Base-by-base conservation (phyloP, 2,797 vertebrate species). In the Poecilia picta region DNA sequence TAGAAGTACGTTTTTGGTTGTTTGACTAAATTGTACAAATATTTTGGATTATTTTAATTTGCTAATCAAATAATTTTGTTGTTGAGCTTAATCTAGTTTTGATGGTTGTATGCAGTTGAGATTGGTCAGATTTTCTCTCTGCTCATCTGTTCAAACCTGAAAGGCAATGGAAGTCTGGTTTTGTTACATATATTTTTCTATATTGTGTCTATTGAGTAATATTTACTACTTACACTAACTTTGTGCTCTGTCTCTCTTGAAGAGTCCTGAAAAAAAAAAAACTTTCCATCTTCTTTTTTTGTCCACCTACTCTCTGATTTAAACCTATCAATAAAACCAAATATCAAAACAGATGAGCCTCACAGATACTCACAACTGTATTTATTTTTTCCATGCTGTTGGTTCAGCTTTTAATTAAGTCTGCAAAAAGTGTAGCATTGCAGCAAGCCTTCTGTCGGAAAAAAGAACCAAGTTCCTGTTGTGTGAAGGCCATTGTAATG, bases 401-500 rank as follows among this genome's bases (percentile, higher is more conserved):
- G 66, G 23, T 43, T 23, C 66, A 70, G 39, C 39, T 43, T 11
- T 70, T 45, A 43, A 70, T 43, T 70, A 70, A 68, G 64, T 68
- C 36, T 68, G 10, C 23, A 41, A 53, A 51, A 77, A 16, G 28
- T 25, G 25, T 28, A 68, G 25, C 13, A 39, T 13, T 78, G 55
- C 43, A 31, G 25, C 2, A 23, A 23, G 46, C 12, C 4, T 62
- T 70, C 23, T 51, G 25, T 74, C 20, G 6, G 20, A 83, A 86
- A 64, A 41, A 62, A 72, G 12, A 73, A 53, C 16, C 72, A 45
- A 83, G 39, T 62, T 68, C 41, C 33, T 86, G 51, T 66, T 72
- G 33, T 41, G 15, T 20, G 47, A 72, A 62, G 53, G 71, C 45
- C 71, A 84, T 86, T 85, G 80, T 83, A 81, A 90, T 90, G 82